Evolutionary conservation across 2,888 invertebrate genomes (phyloP), one percentile per base, ranked within the genome.

Genomic region (Melanophora roralis): DNA sequence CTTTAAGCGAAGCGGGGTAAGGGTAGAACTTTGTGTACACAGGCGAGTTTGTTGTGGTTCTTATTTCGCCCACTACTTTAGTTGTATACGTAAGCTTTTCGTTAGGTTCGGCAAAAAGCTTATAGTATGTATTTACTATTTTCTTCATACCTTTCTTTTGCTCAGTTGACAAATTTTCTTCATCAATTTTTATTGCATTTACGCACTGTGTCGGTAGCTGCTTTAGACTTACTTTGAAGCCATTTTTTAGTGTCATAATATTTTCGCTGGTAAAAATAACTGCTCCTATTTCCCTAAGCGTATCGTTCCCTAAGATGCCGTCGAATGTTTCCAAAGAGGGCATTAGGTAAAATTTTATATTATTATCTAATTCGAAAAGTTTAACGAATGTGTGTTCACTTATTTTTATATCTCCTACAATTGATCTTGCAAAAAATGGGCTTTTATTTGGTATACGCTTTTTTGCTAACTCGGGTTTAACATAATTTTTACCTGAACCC

Each of bases 11-110:
- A n/a, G 38, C 32, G 4, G 69, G 64, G n/a, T 73, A 78, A 0
- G 69, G 69, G n/a, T 69, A 76, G 12, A 1, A 51, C 60, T 38
- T 68, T 2, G 67, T 19, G 38, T 78, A 78, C 4, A 65, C 57
- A 0, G 77, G 72, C 14, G 16, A 23, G 7, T 59, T 47, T 1
- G 38, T 68, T n/a, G 36, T 32, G 9, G 72, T 76, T 16, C 49
- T 38, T 16, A 76, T 76, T 34, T 55, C 55, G 0, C n/a, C 67
- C 27, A 69, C 51, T 4, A 79, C 59, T 36, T 9, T 8, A 2
- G 51, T 51, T 45, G 45, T 45, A 9, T 45, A 45, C 2, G 45
- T 45, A 9, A 45, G 4, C 11, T 1, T 1, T 9, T 51, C 32
- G 14, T 51, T 51, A 8, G 32, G 32, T 14, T 51, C 51, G 2